A percentile compares a stretch with the other conserved stretches of the same genome.
phyloP scores from a whole-genome alignment of 2,888 invertebrate genomes.

The Empis livida region DNA sequence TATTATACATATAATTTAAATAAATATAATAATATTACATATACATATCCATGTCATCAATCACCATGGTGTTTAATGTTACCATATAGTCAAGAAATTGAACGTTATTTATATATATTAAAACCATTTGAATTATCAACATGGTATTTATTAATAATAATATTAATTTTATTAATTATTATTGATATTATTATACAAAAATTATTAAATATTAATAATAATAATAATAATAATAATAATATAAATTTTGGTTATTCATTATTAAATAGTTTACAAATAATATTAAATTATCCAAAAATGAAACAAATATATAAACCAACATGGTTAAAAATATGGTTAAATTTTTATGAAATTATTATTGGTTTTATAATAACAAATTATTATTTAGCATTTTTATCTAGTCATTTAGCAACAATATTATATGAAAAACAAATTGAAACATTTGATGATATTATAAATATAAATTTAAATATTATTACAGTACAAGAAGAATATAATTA shows the following conservation, averaged over 20 bases:
- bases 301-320: neutral
- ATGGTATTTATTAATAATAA: neutral
- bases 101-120: neutral
- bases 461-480: neutral
- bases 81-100: neutral
- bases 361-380: neutral
- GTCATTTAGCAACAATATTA: neutral
- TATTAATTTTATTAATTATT: neutral
- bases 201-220: too few relatives aligned
- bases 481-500: neutral
- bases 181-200: neutral
- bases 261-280: neutral
- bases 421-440: neutral
- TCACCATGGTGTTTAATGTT: neutral
- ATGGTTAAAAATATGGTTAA: neutral
- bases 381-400: neutral
- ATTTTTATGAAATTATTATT: neutral
- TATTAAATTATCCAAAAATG: neutral
- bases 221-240: too few relatives aligned
- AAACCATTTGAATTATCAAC: neutral
- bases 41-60: neutral
- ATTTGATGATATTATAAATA: neutral
- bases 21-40: neutral
- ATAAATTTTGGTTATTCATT: too few relatives aligned
- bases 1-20: too few relatives aligned